Conservation (phyloP, 2,797 vertebrate species). For the Syngnathus acus region DNA sequence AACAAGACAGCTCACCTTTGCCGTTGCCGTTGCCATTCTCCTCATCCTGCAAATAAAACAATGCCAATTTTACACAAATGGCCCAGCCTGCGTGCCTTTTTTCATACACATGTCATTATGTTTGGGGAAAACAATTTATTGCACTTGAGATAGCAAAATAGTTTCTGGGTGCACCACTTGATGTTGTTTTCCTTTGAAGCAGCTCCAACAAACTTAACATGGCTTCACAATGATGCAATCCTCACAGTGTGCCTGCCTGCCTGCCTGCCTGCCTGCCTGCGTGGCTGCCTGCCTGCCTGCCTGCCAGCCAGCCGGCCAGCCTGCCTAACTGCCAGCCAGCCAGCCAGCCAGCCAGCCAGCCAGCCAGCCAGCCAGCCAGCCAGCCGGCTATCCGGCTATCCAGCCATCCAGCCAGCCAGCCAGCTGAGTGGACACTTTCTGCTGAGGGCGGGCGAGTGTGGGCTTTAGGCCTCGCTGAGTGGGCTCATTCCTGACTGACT, state of each 20-base stretch:
- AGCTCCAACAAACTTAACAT: not conserved
- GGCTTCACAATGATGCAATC: constrained; percentile 11
- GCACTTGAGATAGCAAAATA: not conserved
- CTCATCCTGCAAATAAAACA: constrained; percentile 61
- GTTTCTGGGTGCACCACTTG: not conserved
- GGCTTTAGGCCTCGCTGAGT: constrained; percentile 72
- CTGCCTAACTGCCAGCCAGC: no score
- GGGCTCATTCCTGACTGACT: constrained; percentile 71
- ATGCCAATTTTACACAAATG: not conserved
- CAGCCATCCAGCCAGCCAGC: not conserved
- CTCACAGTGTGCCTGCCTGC: constrained; percentile 1
- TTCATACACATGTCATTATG: not conserved
- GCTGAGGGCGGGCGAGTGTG: constrained; percentile 44
- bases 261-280: no score
- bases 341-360: no score
- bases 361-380: no score
- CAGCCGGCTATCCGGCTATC: no score
- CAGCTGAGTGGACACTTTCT: constrained; percentile 74
- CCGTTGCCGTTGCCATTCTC: constrained; percentile 73
- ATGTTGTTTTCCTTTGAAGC: not conserved
- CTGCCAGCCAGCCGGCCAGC: no score
- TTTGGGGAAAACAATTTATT: not conserved
- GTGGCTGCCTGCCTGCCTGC: no score
- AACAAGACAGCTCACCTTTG: constrained; percentile 55
- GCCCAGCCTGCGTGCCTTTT: not conserved